A percentile compares a stretch with the other conserved stretches of the same genome.
These are phyloP conservation scores for Eolophus roseicapilla DNA, from an alignment of 2,113 vertebrate genomes.

Conservation along the genomic window DNA sequence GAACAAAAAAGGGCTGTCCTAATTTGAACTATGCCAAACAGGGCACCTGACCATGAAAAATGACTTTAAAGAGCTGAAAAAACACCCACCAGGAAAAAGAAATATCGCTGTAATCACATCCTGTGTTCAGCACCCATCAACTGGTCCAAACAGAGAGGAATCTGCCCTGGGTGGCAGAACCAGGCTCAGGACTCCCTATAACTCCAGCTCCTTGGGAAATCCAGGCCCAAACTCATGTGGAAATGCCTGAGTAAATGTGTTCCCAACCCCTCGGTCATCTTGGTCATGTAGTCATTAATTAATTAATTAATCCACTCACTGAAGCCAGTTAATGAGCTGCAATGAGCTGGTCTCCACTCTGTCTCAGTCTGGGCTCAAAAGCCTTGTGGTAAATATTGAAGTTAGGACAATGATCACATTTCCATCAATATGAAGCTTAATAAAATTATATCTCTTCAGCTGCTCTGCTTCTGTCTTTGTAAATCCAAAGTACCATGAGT, in stretches of 20 bases:
- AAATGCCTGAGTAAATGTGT: not conserved
- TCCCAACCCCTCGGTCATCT: not conserved
- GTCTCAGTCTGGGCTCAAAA: not conserved
- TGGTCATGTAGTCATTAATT: not conserved
- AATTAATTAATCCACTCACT: not conserved
- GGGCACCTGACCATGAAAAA: conserved; percentile 23
- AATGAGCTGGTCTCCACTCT: not conserved
- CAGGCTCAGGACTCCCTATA: not conserved
- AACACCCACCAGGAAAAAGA: not conserved
- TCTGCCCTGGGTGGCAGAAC: not conserved
- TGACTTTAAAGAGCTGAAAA: not conserved
- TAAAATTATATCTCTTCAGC: not conserved
- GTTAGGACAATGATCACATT: not conserved
- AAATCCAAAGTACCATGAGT: not conserved
- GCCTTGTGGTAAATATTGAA: not conserved
- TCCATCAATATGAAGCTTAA: not conserved
- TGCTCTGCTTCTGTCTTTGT: not conserved
- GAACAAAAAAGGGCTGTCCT: not conserved
- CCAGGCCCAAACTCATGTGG: not conserved
- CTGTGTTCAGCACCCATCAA: not conserved
- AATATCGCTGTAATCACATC: not conserved
- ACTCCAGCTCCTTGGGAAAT: not conserved
- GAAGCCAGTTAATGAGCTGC: not conserved
- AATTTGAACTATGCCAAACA: conserved; percentile 14
- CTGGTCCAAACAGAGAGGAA: not conserved